These are phyloP conservation scores for Tipula confusa DNA, from an alignment of 2,888 invertebrate species.

Conservation along the genomic window DNA sequence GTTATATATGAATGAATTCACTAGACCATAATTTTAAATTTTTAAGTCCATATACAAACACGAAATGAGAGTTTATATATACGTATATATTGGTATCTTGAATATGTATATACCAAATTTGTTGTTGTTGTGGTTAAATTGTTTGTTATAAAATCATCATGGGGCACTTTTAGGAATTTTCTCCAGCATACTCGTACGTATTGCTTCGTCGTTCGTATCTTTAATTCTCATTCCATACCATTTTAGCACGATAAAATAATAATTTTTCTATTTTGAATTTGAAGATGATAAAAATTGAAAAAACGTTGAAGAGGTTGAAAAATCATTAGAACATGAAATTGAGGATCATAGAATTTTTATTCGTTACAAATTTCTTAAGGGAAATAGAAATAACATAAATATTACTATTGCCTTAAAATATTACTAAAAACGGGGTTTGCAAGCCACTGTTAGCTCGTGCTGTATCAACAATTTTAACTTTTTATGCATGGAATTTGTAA, in stretches of 20 bases:
- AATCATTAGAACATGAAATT: conserved; percentile 12
- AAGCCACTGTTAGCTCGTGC: too few species aligned
- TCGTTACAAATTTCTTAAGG: neutral
- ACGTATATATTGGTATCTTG: too few species aligned
- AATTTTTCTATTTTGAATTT: neutral
- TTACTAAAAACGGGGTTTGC: too few species aligned
- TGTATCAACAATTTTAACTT: too few species aligned
- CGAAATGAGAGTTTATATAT: neutral
- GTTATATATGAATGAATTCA: conserved; percentile 16
- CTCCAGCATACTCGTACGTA: neutral
- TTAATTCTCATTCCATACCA: neutral
- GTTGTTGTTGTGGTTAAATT: conserved; percentile 3
- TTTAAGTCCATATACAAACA: neutral
- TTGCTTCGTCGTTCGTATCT: neutral
- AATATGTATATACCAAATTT: neutral
- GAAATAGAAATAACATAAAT: neutral
- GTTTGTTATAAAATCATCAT: conserved; percentile 20
- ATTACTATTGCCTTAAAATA: too few species aligned
- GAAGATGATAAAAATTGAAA: too few species aligned
- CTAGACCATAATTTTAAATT: conserved; percentile 12
- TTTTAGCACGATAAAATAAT: neutral
- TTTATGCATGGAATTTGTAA: too few species aligned
- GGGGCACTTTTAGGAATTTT: conserved; percentile 3
- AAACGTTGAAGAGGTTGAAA: neutral
- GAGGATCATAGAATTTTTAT: neutral